These are phyloP conservation scores for Psittacus erithacus DNA, from an alignment of 2,113 vertebrate species.

Conservation along the genomic window DNA sequence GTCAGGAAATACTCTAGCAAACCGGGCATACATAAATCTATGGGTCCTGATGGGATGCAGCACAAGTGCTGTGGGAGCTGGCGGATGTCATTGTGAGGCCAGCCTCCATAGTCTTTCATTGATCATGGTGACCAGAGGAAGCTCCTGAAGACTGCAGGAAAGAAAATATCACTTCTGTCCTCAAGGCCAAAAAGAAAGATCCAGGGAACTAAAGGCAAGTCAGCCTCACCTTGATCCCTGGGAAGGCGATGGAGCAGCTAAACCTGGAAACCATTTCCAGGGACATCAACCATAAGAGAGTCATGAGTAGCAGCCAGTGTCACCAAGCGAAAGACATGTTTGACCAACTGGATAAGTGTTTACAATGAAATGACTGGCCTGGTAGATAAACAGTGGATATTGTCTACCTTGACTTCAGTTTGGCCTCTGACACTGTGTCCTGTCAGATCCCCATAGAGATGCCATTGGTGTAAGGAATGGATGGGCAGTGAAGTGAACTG, in stretches of 20 bases:
- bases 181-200: not conserved
- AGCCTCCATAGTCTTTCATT: too few species aligned
- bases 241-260: not conserved
- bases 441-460: rapidly evolving
- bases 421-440: not conserved
- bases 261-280: not conserved
- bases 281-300: not conserved
- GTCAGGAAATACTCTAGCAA: not conserved
- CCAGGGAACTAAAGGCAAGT: not conserved
- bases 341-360: not conserved
- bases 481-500: not conserved
- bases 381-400: too few species aligned
- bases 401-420: not conserved
- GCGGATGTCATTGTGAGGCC: not conserved
- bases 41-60: rapidly evolving
- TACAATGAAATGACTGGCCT: not conserved
- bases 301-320: not conserved
- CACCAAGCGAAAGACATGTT: not conserved
- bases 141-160: not conserved
- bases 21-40: not conserved
- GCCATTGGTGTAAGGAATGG: not conserved
- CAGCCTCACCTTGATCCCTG: not conserved
- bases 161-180: not conserved
- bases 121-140: not conserved
- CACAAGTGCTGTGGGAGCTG: not conserved